Base-by-base conservation (phyloP, 2,113 vertebrate genomes). In the Campylomormyrus tamandua region DNA sequence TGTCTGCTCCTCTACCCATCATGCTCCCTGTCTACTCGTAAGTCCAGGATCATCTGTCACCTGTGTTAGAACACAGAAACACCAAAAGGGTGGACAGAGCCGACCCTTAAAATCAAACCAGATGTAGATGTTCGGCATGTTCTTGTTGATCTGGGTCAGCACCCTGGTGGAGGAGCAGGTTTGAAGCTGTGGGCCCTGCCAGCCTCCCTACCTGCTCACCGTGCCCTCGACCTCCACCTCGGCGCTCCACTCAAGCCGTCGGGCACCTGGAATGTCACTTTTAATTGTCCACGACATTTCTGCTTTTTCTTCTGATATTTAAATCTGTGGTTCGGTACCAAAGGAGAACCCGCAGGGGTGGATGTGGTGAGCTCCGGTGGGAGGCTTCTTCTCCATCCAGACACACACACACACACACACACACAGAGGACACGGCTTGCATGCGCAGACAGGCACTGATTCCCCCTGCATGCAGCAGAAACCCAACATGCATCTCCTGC, bases 271-370 rank as follows among this genome's bases (percentile, higher is more conserved):
- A 92, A 92, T 88, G 90, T 93, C 91, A 88, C 92, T 95, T 95
- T 96, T 96, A 96, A 96, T 96, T 96, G 95, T 95, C 94, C 94
- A 93, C 96, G 96, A 96, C 96, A 96, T 96, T 96, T 96, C 94
- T 17, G 74, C 94, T 94, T 93, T 94, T 94, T 94, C 95, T 94
- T 95, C 93, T 96, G 96, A 95, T 96, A 96, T 96, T 96, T 96
- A 96, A 96, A 96, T 94, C 92, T 94, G 95, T 95, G 95, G 93
- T 95, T 95, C 94, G 95, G 96, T 96, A 96, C 93, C 92, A 93
- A 93, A 92, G 91, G 91, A 90, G 93, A 92, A 93, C 92, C 93
- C 92, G 89, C 92, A 94, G 93, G 94, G 46, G 35, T 5, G 31
- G 27, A 39, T 13, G 13, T 35, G 31, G 31, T 11, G 70, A 80